These are phyloP conservation scores for Amblyjoppa fuscipennis DNA, from an alignment of 2,888 invertebrate species.

Conservation along the genomic window DNA sequence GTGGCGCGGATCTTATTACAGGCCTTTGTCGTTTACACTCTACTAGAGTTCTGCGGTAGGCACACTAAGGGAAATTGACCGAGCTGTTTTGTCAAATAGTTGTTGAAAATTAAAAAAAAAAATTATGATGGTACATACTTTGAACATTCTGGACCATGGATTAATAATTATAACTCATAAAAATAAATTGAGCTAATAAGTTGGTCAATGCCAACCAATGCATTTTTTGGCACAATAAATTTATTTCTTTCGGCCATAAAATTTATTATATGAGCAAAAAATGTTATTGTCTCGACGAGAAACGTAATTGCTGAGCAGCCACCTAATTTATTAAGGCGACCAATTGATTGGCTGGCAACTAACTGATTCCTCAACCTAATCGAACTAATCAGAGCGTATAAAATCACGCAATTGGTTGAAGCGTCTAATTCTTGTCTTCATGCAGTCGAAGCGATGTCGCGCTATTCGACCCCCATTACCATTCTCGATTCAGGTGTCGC, in stretches of 20 bases:
- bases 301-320: not conserved
- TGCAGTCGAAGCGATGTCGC: constrained; percentile 25
- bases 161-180: no score
- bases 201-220: no score
- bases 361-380: not conserved
- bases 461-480: constrained; percentile 68
- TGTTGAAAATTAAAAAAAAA: not conserved
- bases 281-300: not conserved
- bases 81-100: not conserved
- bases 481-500: constrained; percentile 64
- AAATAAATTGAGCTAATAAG: no score
- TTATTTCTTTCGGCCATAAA: no score
- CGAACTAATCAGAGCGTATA: not conserved
- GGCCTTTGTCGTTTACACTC: not conserved
- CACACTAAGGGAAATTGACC: not conserved
- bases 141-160: not conserved
- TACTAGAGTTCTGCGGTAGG: not conserved
- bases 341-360: no score
- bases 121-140: not conserved
- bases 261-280: not conserved
- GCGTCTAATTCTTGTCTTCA: no score
- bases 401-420: constrained; percentile 2
- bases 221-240: no score
- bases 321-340: not conserved
- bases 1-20: not conserved